phyloP scores from a whole-genome alignment of 2,113 vertebrate genomes.

The Leiothrix lutea region DNA sequence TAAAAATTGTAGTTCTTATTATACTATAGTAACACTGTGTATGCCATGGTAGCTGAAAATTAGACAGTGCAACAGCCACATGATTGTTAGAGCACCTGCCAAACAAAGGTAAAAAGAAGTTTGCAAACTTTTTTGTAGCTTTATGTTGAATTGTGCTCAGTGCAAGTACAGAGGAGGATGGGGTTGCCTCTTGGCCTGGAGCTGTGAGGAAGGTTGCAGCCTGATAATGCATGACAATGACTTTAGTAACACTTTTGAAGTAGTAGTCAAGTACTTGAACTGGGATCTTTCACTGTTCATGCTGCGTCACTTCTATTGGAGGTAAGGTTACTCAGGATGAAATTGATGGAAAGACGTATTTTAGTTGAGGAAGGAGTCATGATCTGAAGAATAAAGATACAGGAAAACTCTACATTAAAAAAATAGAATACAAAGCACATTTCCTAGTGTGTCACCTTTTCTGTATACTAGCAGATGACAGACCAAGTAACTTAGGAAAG shows the following conservation, averaged over 20 bases:
- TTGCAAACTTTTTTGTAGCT: background rate
- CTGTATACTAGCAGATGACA: rapidly evolving
- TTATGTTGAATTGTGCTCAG: background rate
- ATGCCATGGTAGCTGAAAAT: background rate
- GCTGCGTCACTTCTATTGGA: background rate
- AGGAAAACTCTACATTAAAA: background rate
- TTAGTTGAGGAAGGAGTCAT: background rate
- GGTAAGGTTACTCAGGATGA: background rate
- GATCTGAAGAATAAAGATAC: background rate
- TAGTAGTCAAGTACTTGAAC: background rate
- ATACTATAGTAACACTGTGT: background rate
- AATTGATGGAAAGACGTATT: background rate
- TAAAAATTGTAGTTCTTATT: background rate
- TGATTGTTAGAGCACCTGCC: background rate
- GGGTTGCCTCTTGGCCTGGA: background rate
- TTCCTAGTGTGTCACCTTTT: background rate
- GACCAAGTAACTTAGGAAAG: background rate
- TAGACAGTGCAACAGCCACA: background rate
- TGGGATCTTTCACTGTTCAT: background rate
- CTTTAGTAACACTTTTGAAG: background rate
- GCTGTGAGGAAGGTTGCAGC: background rate
- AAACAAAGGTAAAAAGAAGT: background rate
- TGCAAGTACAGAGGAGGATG: background rate
- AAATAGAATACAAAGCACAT: background rate
- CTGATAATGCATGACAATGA: background rate